Percentiles rank a stretch among this genome's conserved stretches.
phyloP scores from a whole-genome alignment of 2,888 invertebrate genomes.

The Drosophila sordidula region DNA sequence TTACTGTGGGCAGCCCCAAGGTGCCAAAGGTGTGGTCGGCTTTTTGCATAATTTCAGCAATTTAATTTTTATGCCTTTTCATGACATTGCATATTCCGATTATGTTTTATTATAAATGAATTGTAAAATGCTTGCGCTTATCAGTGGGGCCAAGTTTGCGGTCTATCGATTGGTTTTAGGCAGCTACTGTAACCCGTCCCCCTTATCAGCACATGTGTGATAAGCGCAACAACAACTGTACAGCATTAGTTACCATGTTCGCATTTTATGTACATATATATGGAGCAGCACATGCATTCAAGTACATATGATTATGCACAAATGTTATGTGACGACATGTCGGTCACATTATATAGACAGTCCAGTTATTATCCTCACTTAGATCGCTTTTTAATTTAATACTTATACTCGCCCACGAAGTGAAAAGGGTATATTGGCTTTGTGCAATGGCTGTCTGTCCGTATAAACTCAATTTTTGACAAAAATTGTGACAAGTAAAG shows the following conservation, averaged over 20 bases:
- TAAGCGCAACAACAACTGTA: conserved; percentile 42
- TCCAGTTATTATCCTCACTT: conserved; percentile 7
- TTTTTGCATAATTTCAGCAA: conserved; percentile 1
- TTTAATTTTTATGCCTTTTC: background rate
- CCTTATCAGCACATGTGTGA: conserved; percentile 54
- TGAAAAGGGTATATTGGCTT: no score
- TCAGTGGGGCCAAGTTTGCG: background rate
- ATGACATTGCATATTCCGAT: conserved; percentile 1
- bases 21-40: background rate
- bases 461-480: no score
- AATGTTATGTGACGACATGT: background rate
- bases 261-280: conserved; percentile 3
- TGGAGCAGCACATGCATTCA: background rate
- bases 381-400: conserved; percentile 26
- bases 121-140: conserved; percentile 2
- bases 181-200: conserved; percentile 36
- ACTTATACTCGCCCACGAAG: background rate
- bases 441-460: no score
- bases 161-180: conserved; percentile 42
- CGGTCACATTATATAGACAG: conserved; percentile 14
- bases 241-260: conserved; percentile 29
- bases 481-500: no score
- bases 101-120: background rate
- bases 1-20: background rate
- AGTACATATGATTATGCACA: background rate